Base-by-base conservation (phyloP, 2,113 vertebrate species). In the Pyxicephalus adspersus region DNA sequence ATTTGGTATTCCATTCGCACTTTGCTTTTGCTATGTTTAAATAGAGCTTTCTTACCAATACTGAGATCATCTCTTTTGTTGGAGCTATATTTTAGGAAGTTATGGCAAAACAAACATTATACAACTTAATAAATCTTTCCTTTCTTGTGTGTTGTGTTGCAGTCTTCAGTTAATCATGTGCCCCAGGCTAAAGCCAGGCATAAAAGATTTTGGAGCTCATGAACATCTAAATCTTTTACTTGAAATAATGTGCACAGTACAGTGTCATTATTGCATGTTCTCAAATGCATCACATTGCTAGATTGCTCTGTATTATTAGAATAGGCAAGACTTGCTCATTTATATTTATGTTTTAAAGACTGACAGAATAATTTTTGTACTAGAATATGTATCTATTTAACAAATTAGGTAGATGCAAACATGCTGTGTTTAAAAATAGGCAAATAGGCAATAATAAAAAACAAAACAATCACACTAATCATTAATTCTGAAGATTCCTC, bases 1-100 rank as follows among this genome's bases (percentile, higher is more conserved):
- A 51, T 51, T 73, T 81, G 74, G 79, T 38, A 73, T 81, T 73
- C 79, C 63, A 71, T 26, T 81, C 68, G 55, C 54, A 64, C 58
- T 26, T 63, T 73, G 28, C 23, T 51, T 34, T 38, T 54, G 20
- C 58, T 74, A 38, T n/a, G 22, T 78, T 78, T 77, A 34, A 66
- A 66, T 22, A 13, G 51, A 66, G 55, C 64, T 22, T 66, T 50
- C 19, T 20, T n/a, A 61, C 61, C 64, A 77, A 65, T 28, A 57
- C 22, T 73, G 34, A 55, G 26, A 45, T 22, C 16, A 31, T 28
- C 54, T 23, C 29, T 74, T 74, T 34, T 19, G n/a, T 74, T 60
- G 18, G 55, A 22, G 34, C 28, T 66, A 34, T 54, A 15, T 66
- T 34, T 26, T 50, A 51, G 31, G n/a, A 25, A 64, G 60, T 18